These are phyloP conservation scores for Catocala fraxini DNA, from an alignment of 2,888 invertebrate genomes.

Conservation along the genomic window DNA sequence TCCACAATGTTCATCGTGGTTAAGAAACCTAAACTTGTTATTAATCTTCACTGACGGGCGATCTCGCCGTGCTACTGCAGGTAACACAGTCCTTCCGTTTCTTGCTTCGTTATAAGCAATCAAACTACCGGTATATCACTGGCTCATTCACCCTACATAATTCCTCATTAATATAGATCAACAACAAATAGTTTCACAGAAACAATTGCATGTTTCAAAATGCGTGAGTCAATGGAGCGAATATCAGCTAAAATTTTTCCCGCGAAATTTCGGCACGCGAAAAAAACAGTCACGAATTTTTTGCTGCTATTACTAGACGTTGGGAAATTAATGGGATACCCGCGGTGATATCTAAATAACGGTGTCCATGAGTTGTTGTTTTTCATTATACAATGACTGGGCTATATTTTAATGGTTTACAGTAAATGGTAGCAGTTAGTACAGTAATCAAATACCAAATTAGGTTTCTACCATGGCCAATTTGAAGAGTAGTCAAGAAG, in stretches of 20 bases:
- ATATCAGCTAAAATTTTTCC: slow-evolving; percentile 37
- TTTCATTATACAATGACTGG: not conserved
- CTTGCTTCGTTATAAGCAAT: too few relatives aligned
- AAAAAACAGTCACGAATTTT: slow-evolving; percentile 8
- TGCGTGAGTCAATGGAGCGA: slow-evolving; percentile 38
- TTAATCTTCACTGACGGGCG: too few relatives aligned
- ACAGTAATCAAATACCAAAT: too few relatives aligned
- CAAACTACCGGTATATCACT: not conserved
- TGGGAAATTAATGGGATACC: slow-evolving; percentile 5
- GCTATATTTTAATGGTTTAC: not conserved
- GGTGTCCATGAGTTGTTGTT: not conserved
- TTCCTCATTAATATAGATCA: slow-evolving; percentile 14
- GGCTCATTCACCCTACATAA: slow-evolving; percentile 3
- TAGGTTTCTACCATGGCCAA: too few relatives aligned
- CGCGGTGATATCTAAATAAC: slow-evolving; percentile 4
- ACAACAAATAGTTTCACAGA: slow-evolving; percentile 28
- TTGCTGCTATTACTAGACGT: not conserved
- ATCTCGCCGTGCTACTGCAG: too few relatives aligned
- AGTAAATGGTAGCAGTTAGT: not conserved
- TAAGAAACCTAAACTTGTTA: too few relatives aligned
- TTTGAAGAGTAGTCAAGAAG: too few relatives aligned
- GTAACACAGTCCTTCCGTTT: too few relatives aligned
- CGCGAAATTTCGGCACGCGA: slow-evolving; percentile 33
- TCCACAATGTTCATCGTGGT: too few relatives aligned
- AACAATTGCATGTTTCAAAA: slow-evolving; percentile 36